Conservation (phyloP, 2,797 vertebrate genomes). For the Poeciliopsis paucimaculata region DNA sequence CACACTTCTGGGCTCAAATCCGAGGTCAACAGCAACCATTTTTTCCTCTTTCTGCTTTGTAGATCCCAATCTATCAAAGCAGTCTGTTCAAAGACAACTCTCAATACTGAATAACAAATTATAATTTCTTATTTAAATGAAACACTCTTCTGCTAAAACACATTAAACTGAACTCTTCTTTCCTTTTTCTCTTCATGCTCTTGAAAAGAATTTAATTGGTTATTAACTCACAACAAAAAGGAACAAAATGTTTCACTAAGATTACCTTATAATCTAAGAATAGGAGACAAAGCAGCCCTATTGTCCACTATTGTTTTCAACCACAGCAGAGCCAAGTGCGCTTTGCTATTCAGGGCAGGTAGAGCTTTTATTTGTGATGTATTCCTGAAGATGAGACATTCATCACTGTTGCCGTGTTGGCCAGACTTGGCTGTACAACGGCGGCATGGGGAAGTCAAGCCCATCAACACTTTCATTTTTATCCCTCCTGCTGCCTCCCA, state of each 20-base stretch:
- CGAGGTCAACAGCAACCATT: slow-evolving; percentile 15
- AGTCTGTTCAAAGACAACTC: slow-evolving; percentile 42
- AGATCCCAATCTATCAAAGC: slow-evolving; percentile 51
- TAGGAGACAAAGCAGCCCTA: slow-evolving; percentile 38
- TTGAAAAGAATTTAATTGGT: slow-evolving; percentile 36
- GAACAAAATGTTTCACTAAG: slow-evolving; percentile 38
- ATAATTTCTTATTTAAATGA: slow-evolving; percentile 44
- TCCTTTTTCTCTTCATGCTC: slow-evolving; percentile 25
- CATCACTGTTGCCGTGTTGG: slow-evolving; percentile 72
- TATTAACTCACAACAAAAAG: slow-evolving; percentile 40
- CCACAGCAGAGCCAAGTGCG: slow-evolving; percentile 59
- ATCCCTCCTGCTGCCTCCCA: slow-evolving; percentile 46
- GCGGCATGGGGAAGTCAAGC: slow-evolving; percentile 72
- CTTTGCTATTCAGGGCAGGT: slow-evolving; percentile 76
- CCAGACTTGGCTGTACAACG: slow-evolving; percentile 72
- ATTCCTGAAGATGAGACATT: slow-evolving; percentile 78
- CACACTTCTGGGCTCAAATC: slow-evolving; percentile 7
- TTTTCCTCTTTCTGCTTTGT: slow-evolving; percentile 27
- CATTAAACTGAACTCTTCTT: not conserved
- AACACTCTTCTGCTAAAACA: slow-evolving; percentile 34
- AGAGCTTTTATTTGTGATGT: slow-evolving; percentile 77
- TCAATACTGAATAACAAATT: slow-evolving; percentile 46
- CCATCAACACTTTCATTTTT: slow-evolving; percentile 74
- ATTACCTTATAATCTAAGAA: slow-evolving; percentile 30
- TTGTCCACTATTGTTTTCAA: slow-evolving; percentile 56